Percentiles rank a stretch among this genome's conserved stretches.
These are phyloP conservation scores for Geotrupes spiniger DNA, from an alignment of 2,888 invertebrate genomes.

Conservation along the genomic window DNA sequence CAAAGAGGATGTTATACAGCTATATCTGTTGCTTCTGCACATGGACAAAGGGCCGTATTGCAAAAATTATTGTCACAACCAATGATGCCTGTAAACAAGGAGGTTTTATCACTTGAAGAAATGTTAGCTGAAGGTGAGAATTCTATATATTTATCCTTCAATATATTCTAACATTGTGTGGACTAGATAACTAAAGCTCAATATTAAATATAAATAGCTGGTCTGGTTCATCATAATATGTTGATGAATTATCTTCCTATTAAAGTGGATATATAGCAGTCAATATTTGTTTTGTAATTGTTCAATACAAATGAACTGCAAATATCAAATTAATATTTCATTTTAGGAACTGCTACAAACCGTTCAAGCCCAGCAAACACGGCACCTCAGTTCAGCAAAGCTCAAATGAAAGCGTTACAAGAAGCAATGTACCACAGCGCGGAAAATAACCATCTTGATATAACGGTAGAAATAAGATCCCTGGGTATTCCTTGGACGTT, in stretches of 20 bases:
- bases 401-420: conserved; percentile 80
- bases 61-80: conserved; percentile 77
- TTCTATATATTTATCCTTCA: no score
- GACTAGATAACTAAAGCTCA: neutral
- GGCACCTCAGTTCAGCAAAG: conserved; percentile 66
- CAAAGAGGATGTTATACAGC: conserved; percentile 86
- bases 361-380: conserved; percentile 38
- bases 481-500: conserved; percentile 88
- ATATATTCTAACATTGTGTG: neutral
- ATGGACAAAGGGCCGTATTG: conserved; percentile 77
- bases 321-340: no score
- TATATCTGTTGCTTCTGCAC: conserved; percentile 85
- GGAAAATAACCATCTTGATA: conserved; percentile 87
- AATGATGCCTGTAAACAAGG: conserved; percentile 62
- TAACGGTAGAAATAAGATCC: conserved; percentile 82
- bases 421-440: conserved; percentile 95
- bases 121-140: conserved; percentile 80
- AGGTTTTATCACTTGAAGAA: conserved; percentile 83
- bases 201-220: no score
- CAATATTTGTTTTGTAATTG: no score
- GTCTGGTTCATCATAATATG: no score
- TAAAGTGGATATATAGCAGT: no score
- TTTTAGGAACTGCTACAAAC: conserved; percentile 35
- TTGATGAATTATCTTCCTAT: no score
- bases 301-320: no score